Evolutionary conservation across 2,888 invertebrate genomes (phyloP), one percentile per base, ranked within the genome.

Genomic region (Apomyelois bistriatella): DNA sequence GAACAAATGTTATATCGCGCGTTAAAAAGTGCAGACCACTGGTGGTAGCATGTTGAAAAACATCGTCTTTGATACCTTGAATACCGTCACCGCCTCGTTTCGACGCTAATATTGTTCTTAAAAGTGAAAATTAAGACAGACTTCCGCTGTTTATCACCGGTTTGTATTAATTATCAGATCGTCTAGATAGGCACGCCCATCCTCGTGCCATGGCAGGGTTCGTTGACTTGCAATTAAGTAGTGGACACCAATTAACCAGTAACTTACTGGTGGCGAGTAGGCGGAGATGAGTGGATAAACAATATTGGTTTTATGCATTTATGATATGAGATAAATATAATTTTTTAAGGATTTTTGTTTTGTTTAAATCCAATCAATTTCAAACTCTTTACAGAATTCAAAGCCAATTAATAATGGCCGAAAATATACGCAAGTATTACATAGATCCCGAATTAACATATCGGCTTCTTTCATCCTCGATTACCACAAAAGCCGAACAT

Each of bases 101-200:
- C 22, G 22, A 22, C 22, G 22, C 22, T 3, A 3, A 3, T 22
- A 22, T 22, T 22, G 2, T 22, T 22, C 22, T 22, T 13, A 32
- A 46, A 46, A 32, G 46, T 46, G 46, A 46, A 46, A 46, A 35
- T 46, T 9, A 10, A 46, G 32, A 35, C 16, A 16, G 15, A 10
- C 46, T 35, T 16, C 22, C 22, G 28, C 13, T 43, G 32, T 12
- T 12, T 1, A 4, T 9, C 16, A 46, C 32, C 46, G 32, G 46
- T 46, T 22, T 17, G 4, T n/a, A 17, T 16, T 35, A 15, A 46
- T 13, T 32, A 15, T 32, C 46, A 32, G 9, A 46, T 46, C 46
- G 46, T 46, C 46, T 32, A 46, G 32, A 32, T 46, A 4, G 41
- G 30, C 46, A 46, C 46, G 46, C 46, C 32, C 16, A 32, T 32